These are phyloP conservation scores for Coregonus sp. DNA, from an alignment of 2,797 vertebrate species.

Conservation along the genomic window DNA sequence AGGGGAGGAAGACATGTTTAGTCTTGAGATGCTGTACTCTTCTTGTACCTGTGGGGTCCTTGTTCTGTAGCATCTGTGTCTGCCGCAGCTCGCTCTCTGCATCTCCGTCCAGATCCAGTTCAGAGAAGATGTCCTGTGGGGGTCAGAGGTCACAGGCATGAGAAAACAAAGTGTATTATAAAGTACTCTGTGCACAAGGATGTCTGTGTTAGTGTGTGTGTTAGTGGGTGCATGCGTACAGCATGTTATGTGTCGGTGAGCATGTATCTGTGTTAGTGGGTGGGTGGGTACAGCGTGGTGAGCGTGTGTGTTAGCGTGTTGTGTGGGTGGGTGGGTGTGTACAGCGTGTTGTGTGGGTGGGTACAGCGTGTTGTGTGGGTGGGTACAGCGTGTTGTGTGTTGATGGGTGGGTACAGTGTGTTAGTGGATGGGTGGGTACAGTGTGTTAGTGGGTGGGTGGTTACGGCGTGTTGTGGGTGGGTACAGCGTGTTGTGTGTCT, in stretches of 20 bases:
- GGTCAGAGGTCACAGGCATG: not conserved
- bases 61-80: conserved; percentile 75
- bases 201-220: not conserved
- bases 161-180: not conserved
- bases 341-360: no score
- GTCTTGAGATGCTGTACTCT: not conserved
- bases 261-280: not conserved
- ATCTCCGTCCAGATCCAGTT: conserved; percentile 85
- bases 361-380: no score
- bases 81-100: conserved; percentile 84
- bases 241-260: not conserved
- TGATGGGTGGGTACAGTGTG: no score
- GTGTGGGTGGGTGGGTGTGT: no score
- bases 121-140: conserved; percentile 84
- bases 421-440: no score
- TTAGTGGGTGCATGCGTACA: not conserved
- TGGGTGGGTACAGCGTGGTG: not conserved
- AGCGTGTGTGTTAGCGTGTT: no score
- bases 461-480: no score
- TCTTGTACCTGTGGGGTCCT: conserved; percentile 3
- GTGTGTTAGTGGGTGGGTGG: no score
- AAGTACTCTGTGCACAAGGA: not conserved
- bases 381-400: no score
- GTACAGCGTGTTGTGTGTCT: not conserved
- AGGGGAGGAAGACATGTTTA: not conserved